Evolutionary conservation across 2,113 vertebrate genomes (phyloP).

Genomic region (Condylura cristata): DNA sequence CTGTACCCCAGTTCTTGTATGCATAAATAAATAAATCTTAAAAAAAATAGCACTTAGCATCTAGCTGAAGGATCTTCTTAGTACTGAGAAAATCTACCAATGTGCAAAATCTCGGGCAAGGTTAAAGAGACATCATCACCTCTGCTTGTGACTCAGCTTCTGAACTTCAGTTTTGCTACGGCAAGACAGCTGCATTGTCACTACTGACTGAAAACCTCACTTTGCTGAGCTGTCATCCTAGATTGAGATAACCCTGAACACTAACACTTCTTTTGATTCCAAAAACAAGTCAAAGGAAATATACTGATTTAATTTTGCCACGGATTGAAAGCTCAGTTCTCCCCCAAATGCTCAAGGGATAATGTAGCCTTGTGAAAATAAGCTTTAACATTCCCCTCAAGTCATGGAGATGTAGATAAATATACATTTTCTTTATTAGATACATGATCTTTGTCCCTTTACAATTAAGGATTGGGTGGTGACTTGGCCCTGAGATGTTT

Average conservation of each 20-base stretch:
- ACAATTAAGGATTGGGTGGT: neutral
- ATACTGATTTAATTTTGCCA: conserved; percentile 45
- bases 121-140: neutral
- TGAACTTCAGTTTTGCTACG: neutral
- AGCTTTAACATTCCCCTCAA: neutral
- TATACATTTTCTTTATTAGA: neutral
- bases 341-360: neutral
- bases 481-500: neutral
- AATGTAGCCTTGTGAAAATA: neutral
- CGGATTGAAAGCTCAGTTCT: neutral
- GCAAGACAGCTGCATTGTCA: neutral
- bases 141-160: neutral
- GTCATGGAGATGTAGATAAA: neutral
- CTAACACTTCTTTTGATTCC: neutral
- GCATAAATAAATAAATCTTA: too few species aligned
- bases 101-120: neutral
- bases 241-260: neutral
- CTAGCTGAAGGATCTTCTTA: neutral
- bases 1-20: too few species aligned
- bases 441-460: neutral
- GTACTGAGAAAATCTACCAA: neutral
- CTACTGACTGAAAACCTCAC: neutral
- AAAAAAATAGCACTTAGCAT: too few species aligned
- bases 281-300: conserved; percentile 9
- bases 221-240: neutral